These are phyloP conservation scores for Drosophila repletoides DNA, from an alignment of 1,140 invertebrate species.

Conservation along the genomic window DNA sequence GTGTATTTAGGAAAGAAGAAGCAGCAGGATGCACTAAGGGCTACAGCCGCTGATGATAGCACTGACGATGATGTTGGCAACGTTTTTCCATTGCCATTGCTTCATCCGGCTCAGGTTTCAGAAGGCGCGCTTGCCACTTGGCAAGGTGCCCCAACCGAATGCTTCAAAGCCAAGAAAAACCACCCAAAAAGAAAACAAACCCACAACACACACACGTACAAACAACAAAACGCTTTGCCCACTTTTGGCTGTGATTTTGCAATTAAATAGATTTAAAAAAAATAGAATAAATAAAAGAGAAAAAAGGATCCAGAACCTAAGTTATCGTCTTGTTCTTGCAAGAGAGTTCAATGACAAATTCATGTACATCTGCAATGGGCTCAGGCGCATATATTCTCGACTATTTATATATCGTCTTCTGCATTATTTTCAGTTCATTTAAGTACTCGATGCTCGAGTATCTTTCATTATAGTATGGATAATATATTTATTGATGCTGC, in stretches of 20 bases:
- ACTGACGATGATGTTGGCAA: constrained; percentile 67
- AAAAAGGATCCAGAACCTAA: constrained; percentile 7
- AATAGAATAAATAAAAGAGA: background rate
- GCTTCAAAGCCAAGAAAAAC: constrained; percentile 64
- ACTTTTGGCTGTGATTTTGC: constrained; percentile 76
- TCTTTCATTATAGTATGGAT: background rate
- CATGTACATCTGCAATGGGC: constrained; percentile 53
- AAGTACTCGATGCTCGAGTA: background rate
- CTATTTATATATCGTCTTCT: constrained; percentile 42
- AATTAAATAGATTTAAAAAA: constrained; percentile 73
- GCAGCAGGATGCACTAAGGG: too few species aligned
- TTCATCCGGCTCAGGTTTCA: constrained; percentile 75
- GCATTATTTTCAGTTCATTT: constrained; percentile 66
- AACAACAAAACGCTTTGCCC: constrained; percentile 50
- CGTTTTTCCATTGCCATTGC: constrained; percentile 34
- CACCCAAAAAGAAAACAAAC: constrained; percentile 63
- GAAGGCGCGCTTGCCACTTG: constrained; percentile 43
- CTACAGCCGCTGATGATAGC: constrained; percentile 48
- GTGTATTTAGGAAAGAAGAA: too few species aligned
- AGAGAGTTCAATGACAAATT: constrained; percentile 74
- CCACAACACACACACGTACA: constrained; percentile 33
- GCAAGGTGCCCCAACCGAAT: constrained; percentile 52
- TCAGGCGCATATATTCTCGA: constrained; percentile 25
- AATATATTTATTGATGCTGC: constrained; percentile 10
- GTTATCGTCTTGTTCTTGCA: constrained; percentile 22